These are phyloP conservation scores for Pachliopta kotzebuea DNA, from an alignment of 2,888 invertebrate species.

Conservation along the genomic window DNA sequence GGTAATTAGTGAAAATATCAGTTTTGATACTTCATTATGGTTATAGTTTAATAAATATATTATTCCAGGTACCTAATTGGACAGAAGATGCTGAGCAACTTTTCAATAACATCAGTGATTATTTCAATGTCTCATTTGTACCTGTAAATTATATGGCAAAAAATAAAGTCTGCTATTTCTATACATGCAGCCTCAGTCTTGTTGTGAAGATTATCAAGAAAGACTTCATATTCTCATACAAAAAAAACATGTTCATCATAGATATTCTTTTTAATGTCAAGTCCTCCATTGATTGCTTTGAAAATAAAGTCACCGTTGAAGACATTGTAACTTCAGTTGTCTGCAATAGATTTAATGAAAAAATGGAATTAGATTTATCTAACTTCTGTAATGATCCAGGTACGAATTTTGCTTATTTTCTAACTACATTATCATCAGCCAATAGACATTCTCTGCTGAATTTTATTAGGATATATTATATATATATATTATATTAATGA, in stretches of 20 bases:
- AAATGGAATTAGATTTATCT: constrained; percentile 59
- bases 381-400: constrained; percentile 62
- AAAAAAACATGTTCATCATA: constrained; percentile 59
- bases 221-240: constrained; percentile 64
- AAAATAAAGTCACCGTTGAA: constrained; percentile 47
- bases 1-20: neutral
- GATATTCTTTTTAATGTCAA: constrained; percentile 65
- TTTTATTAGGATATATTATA: no score
- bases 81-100: constrained; percentile 43
- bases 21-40: neutral
- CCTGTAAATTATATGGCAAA: constrained; percentile 51
- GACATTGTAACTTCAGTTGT: constrained; percentile 58
- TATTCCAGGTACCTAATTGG: constrained; percentile 64
- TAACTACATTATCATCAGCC: no score
- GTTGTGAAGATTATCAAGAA: constrained; percentile 56
- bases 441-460: no score
- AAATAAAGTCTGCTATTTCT: constrained; percentile 53
- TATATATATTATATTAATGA: no score
- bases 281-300: constrained; percentile 56
- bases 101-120: constrained; percentile 53
- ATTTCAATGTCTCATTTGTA: constrained; percentile 49
- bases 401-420: constrained; percentile 36
- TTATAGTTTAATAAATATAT: neutral
- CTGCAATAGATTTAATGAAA: constrained; percentile 51
- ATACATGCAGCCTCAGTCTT: constrained; percentile 57